A percentile compares a stretch with the other conserved stretches of the same genome.
phyloP scores from a whole-genome alignment of 2,888 invertebrate species.

The Trissolcus brochymenae region DNA sequence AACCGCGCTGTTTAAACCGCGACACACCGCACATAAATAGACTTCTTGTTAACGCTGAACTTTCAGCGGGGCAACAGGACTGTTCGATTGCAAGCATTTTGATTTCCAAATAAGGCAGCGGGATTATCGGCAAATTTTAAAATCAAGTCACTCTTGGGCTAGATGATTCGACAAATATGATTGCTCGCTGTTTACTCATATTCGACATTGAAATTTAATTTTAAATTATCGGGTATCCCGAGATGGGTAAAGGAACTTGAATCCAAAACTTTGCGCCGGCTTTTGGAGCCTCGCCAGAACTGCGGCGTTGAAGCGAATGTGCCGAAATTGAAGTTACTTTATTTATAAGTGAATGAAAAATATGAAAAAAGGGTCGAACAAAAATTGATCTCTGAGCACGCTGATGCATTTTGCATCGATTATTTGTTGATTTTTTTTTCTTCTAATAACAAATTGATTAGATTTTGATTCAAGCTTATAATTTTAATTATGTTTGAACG shows the following conservation, averaged over 20 bases:
- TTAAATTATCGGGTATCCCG: constrained; percentile 40
- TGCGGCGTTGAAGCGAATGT: constrained; percentile 35
- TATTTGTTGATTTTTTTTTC: too few relatives aligned
- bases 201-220: constrained; percentile 48
- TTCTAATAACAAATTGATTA: too few relatives aligned
- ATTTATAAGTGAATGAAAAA: constrained; percentile 19
- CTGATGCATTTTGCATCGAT: too few relatives aligned
- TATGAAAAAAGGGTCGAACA: background rate
- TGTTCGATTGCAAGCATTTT: too few relatives aligned
- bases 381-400: background rate
- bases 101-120: too few relatives aligned
- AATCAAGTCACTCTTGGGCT: too few relatives aligned
- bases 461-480: too few relatives aligned
- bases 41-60: too few relatives aligned
- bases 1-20: background rate
- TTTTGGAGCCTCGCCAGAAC: constrained; percentile 30
- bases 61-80: too few relatives aligned
- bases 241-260: constrained; percentile 50
- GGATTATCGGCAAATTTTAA: too few relatives aligned
- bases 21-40: too few relatives aligned
- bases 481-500: too few relatives aligned
- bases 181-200: constrained; percentile 11
- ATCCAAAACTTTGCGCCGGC: constrained; percentile 26
- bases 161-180: background rate
- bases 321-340: constrained; percentile 14